A percentile compares a stretch with the other conserved stretches of the same genome.
Conservation (phyloP, 2,113 vertebrate species). For the Isichthys henryi region DNA sequence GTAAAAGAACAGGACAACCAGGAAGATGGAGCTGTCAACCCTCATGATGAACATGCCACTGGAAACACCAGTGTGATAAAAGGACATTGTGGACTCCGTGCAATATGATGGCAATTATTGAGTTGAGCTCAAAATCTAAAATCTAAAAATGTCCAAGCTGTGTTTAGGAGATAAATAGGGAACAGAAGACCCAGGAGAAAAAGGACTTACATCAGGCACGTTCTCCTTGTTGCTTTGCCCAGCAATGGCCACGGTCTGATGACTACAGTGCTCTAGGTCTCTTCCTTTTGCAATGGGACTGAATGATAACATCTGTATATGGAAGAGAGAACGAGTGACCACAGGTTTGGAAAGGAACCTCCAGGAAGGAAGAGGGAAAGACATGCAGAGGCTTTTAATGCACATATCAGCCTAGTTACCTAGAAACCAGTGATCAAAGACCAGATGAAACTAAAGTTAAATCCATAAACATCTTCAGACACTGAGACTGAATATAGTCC, state of each 20-base stretch:
- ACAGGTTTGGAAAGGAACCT: background rate
- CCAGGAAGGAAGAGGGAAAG: background rate
- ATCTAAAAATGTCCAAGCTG: background rate
- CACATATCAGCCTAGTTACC: background rate
- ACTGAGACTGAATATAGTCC: background rate
- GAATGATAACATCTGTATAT: slow-evolving; percentile 71
- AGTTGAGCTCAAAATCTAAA: background rate
- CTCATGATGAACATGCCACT: background rate
- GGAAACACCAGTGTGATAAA: background rate
- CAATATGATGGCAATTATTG: background rate
- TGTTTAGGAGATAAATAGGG: background rate
- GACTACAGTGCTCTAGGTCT: slow-evolving; percentile 46
- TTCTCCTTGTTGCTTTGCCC: slow-evolving; percentile 79
- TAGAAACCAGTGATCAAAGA: background rate
- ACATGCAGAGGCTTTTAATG: background rate
- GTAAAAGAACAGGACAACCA: background rate
- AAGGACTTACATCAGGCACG: slow-evolving; percentile 53
- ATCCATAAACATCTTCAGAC: background rate
- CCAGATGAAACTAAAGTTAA: background rate
- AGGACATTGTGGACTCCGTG: background rate
- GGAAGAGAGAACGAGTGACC: background rate
- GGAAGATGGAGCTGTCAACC: background rate
- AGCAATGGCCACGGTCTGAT: background rate
- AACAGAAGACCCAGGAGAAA: background rate
- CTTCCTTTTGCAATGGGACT: slow-evolving; percentile 78